These are phyloP conservation scores for Metopia argyrocephala DNA, from an alignment of 2,888 invertebrate species.

Conservation along the genomic window DNA sequence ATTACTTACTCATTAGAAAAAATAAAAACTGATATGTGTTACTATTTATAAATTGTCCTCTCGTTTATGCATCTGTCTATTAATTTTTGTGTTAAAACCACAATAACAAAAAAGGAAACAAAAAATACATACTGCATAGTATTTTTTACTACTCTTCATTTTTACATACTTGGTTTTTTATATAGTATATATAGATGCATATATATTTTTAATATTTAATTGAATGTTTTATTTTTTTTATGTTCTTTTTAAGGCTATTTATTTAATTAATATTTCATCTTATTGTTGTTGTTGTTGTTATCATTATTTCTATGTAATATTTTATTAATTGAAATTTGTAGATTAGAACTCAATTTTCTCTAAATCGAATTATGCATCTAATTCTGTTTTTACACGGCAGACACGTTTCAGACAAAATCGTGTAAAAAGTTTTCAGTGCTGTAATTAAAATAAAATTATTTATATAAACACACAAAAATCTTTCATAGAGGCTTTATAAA, in stretches of 20 bases:
- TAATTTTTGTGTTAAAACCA: neutral
- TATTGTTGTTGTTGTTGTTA: conserved; percentile 31
- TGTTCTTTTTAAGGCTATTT: conserved; percentile 17
- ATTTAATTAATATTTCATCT: conserved; percentile 7
- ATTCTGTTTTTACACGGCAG: too few relatives aligned
- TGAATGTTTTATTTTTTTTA: neutral
- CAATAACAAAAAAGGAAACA: neutral
- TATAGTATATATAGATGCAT: too few relatives aligned
- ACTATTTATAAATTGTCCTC: conserved; percentile 48
- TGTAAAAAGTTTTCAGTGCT: too few relatives aligned
- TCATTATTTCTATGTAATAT: neutral
- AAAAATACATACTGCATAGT: conserved; percentile 9
- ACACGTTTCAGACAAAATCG: too few relatives aligned
- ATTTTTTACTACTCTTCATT: conserved; percentile 16
- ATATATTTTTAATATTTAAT: conserved; percentile 1
- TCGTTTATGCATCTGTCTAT: conserved; percentile 1
- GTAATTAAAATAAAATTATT: too few relatives aligned
- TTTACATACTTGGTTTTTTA: conserved; percentile 3
- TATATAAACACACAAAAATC: too few relatives aligned
- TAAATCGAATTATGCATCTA: neutral
- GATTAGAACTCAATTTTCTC: conserved; percentile 19
- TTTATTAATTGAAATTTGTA: neutral
- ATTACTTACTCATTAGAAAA: conserved; percentile 6
- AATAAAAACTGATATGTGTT: conserved; percentile 33
- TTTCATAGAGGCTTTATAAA: too few relatives aligned